Evolutionary conservation across 1,140 invertebrate species (phyloP).

Genomic region (Penaeus chinensis): DNA sequence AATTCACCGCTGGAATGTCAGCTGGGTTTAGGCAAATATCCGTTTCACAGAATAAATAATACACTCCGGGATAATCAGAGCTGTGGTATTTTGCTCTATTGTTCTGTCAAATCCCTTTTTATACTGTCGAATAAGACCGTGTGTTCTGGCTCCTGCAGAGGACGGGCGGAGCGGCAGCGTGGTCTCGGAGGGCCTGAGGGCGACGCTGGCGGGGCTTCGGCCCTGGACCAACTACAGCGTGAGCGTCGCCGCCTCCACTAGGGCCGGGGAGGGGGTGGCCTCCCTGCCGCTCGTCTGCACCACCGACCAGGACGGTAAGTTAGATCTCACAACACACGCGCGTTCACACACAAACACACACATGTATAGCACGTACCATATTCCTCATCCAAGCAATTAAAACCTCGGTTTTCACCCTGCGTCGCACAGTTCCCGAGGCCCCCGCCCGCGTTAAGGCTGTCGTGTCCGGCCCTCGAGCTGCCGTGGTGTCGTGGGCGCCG

Average conservation of each 20-base stretch:
- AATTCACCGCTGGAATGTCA: not conserved
- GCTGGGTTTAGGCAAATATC: not conserved
- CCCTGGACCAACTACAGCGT: constrained; percentile 73
- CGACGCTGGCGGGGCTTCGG: constrained; percentile 67
- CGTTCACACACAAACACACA: not conserved
- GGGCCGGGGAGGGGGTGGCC: constrained; percentile 71
- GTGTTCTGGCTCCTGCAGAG: not conserved
- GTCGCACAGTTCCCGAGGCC: constrained; percentile 67
- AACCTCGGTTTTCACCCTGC: not conserved
- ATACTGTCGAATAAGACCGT: not conserved
- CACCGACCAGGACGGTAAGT: constrained; percentile 71
- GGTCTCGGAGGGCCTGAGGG: constrained; percentile 33
- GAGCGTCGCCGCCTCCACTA: constrained; percentile 72
- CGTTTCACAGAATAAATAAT: not conserved
- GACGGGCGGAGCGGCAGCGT: constrained; percentile 21
- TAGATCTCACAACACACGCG: not conserved
- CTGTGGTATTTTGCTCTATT: not conserved
- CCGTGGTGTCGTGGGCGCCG: constrained; percentile 70
- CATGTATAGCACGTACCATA: not conserved
- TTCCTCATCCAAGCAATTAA: not conserved
- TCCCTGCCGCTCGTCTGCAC: constrained; percentile 69
- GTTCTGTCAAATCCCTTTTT: not conserved
- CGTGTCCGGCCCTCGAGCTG: constrained; percentile 66
- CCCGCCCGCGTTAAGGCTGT: constrained; percentile 70
- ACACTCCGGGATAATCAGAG: not conserved